Conservation (phyloP, 2,113 vertebrate genomes). For the Spilogale gracilis region DNA sequence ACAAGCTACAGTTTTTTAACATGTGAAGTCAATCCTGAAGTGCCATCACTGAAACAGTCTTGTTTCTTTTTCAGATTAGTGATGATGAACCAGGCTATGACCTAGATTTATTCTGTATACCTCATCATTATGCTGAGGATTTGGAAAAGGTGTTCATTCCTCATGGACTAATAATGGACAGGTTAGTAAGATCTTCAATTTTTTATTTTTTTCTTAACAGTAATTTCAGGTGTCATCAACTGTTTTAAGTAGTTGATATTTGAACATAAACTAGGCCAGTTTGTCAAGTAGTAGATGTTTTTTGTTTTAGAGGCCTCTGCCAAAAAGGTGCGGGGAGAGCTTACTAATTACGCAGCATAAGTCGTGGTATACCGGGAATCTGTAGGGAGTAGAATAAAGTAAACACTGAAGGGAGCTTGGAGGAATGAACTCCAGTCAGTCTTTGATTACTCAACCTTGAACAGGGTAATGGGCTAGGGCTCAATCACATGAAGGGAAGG, state of each 20-base stretch:
- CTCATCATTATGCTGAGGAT: slow-evolving; percentile 96
- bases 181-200: slow-evolving; percentile 88
- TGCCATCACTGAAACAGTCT: slow-evolving; percentile 52
- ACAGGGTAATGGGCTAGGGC: background rate
- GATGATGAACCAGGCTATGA: slow-evolving; percentile 98
- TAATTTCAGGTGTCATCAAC: slow-evolving; percentile 23
- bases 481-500: background rate
- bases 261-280: slow-evolving; percentile 49
- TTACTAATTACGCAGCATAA: slow-evolving; percentile 35
- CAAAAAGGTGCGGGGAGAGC: background rate
- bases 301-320: slow-evolving; percentile 38
- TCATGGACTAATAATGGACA: slow-evolving; percentile 98
- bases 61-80: slow-evolving; percentile 92
- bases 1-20: slow-evolving; percentile 14
- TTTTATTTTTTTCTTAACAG: background rate
- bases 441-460: slow-evolving; percentile 18
- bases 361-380: background rate
- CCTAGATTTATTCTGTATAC: slow-evolving; percentile 98
- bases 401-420: slow-evolving; percentile 36
- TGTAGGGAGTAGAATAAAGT: slow-evolving; percentile 46
- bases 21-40: background rate
- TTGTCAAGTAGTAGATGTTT: slow-evolving; percentile 48
- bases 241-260: slow-evolving; percentile 58
- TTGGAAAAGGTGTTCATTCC: slow-evolving; percentile 98
- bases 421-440: slow-evolving; percentile 26